Base-by-base conservation (phyloP, 2,113 vertebrate species). In the Stigmatopora nigra region DNA sequence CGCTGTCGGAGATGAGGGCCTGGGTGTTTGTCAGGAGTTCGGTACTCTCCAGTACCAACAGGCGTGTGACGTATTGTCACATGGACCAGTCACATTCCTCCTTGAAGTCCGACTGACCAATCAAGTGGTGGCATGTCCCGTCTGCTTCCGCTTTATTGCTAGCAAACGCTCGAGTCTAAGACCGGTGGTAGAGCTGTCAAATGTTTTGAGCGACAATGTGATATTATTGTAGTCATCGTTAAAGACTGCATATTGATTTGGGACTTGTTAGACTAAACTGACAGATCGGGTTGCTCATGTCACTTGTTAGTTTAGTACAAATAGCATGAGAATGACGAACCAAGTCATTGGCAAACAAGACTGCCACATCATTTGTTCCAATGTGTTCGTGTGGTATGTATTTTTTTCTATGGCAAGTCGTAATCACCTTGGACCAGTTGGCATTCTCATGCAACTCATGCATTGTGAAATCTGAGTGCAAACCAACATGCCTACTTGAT, bases 21-120 rank as follows among this genome's bases (percentile, higher is more conserved):
- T 84, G 77, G 70, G 77, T 88, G 87, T 84, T 80, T 81, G 82
- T 86, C 88, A 86, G 80, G 82, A 89, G 87, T 90, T 88, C 57
- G 70, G 70, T 78, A 87, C 78, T 86, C 83, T 89, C 86, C 85
- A 86, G 80, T 62, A 78, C 31, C 4, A 52, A 38, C 51, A 79
- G 89, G 87, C 76, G 76, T 60, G 11, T 77, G 88, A 90, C 71
- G 1, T 69, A 65, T 7, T 10, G 3, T 0, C 0, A 2, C 2
- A 0, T 66, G 46, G 52, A 17, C 89, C 85, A 88, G 85, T 90
- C 62, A 25, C 14, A 41, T 4, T 19, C 5, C 1, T 45, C 36
- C 16, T 62, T 3, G 0, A 4, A 19, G 5, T 58, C 20, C n/a
- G 4, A 3, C 19, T 46, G 69, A 57, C 91, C 13, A 92, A 91